Evolutionary conservation across 2,113 vertebrate species (phyloP).

Genomic region (Mobula birostris): DNA sequence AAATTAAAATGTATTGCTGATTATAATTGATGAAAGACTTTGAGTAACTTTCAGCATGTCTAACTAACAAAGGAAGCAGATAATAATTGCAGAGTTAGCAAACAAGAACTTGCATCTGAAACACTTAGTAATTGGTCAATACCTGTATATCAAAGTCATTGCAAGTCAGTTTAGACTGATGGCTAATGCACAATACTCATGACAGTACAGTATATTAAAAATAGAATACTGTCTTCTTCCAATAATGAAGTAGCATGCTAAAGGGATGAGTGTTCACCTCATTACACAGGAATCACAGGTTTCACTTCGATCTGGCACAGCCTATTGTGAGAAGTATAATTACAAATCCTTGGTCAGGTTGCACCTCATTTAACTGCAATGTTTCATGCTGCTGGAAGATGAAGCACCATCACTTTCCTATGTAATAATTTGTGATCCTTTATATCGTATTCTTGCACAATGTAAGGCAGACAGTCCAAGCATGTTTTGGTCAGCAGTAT

Average conservation of each 20-base stretch:
- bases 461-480: not conserved
- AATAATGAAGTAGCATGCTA: not conserved
- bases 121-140: not conserved
- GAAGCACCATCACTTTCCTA: not conserved
- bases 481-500: not conserved
- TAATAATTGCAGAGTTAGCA: constrained; percentile 52
- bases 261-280: not conserved
- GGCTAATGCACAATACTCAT: not conserved
- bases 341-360: not conserved
- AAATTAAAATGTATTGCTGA: constrained; percentile 68
- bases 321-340: not conserved
- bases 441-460: not conserved
- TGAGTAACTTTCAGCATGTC: constrained; percentile 60
- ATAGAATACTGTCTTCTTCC: not conserved
- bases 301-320: not conserved
- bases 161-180: not conserved
- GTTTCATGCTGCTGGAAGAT: not conserved
- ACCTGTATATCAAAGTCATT: not conserved
- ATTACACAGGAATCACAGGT: not conserved
- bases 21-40: constrained; percentile 75
- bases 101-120: constrained; percentile 39
- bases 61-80: constrained; percentile 56
- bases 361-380: not conserved
- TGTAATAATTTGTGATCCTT: not conserved
- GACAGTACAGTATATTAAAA: constrained; percentile 1